phyloP scores from a whole-genome alignment of 2,113 vertebrate genomes.

The Varanus salvator region DNA sequence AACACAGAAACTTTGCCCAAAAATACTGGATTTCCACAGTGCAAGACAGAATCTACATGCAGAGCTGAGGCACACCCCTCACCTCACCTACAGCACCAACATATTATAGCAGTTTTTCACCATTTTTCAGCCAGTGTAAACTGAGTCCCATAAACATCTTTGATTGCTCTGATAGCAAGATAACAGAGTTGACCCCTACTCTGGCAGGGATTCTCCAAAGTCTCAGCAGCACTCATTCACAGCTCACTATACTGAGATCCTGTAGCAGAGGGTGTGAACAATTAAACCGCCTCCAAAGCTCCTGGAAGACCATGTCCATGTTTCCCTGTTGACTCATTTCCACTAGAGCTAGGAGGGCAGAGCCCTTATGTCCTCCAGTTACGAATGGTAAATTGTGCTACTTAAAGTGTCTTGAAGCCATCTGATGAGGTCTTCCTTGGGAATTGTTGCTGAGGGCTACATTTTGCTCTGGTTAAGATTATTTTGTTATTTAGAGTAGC shows the following conservation, averaged over 20 bases:
- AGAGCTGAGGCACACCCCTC: rapidly evolving
- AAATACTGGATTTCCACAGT: background rate
- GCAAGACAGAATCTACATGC: background rate
- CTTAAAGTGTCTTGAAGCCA: too few relatives aligned
- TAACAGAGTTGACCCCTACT: background rate
- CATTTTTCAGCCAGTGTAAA: background rate
- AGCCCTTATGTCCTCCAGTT: too few relatives aligned
- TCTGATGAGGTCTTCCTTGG: too few relatives aligned
- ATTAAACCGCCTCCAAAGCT: too few relatives aligned
- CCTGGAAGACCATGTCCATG: too few relatives aligned
- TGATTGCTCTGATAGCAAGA: background rate
- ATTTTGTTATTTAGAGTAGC: too few relatives aligned
- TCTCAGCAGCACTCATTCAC: too few relatives aligned
- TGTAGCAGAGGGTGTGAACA: background rate
- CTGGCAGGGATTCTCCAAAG: background rate
- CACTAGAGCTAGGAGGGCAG: too few relatives aligned
- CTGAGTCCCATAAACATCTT: constrained; percentile 7
- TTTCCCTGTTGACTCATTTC: too few relatives aligned
- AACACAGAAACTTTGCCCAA: background rate
- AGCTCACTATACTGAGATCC: background rate
- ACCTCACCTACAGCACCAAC: background rate
- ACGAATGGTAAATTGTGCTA: too few relatives aligned
- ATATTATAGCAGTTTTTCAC: background rate
- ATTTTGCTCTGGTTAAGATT: too few relatives aligned
- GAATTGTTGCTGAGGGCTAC: too few relatives aligned